Conservation (phyloP, 2,888 invertebrate genomes). For the Drepanosiphum platanoidis region DNA sequence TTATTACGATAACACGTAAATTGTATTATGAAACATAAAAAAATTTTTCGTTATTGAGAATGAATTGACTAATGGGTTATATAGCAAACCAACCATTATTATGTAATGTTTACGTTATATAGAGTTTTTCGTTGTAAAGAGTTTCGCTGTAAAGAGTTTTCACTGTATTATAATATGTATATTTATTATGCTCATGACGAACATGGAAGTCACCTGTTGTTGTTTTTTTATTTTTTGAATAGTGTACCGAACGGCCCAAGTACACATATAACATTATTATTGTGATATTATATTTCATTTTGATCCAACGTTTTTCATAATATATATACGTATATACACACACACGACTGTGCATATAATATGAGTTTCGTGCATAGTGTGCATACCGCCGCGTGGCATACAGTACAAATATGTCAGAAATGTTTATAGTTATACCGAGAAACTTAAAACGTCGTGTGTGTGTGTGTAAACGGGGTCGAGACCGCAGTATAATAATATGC, state of each 20-base stretch:
- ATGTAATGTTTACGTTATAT: too few species aligned
- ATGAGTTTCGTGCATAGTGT: background rate
- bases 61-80: too few species aligned
- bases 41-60: too few species aligned
- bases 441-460: background rate
- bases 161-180: too few species aligned
- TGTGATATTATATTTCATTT: background rate
- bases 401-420: background rate
- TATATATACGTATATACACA: background rate
- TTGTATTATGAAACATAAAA: too few species aligned
- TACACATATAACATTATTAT: background rate
- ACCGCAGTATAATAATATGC: background rate
- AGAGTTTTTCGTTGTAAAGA: too few species aligned
- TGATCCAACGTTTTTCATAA: background rate
- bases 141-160: too few species aligned
- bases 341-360: background rate
- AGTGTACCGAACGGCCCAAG: background rate
- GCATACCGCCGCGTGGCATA: background rate
- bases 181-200: background rate
- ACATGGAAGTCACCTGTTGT: too few species aligned
- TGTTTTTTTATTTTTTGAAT: too few species aligned
- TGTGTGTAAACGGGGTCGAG: background rate
- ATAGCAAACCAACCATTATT: too few species aligned
- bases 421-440: background rate
- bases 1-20: too few species aligned